A percentile compares a stretch with the other conserved stretches of the same genome.
These are phyloP conservation scores for Ctenomys sociabilis DNA, from an alignment of 2,113 vertebrate genomes.

Conservation along the genomic window DNA sequence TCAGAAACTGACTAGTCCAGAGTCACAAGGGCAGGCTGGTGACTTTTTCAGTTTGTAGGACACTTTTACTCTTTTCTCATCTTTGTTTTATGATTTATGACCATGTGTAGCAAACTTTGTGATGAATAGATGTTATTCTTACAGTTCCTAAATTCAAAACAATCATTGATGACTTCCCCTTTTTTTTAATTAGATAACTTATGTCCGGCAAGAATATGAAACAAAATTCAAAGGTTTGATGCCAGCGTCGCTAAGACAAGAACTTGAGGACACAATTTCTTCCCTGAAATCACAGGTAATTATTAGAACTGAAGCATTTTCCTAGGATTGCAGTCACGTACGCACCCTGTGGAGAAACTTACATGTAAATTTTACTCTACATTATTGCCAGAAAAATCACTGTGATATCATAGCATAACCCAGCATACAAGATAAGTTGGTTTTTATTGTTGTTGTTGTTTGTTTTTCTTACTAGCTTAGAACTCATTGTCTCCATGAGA, in stretches of 20 bases:
- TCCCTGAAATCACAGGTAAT: constrained; percentile 96
- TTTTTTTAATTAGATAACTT: constrained; percentile 89
- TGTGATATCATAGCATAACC: not conserved
- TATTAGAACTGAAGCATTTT: not conserved
- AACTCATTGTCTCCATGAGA: constrained; percentile 15
- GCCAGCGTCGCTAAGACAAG: constrained; percentile 91
- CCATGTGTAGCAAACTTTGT: not conserved
- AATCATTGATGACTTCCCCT: constrained; percentile 10
- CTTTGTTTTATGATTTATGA: not conserved
- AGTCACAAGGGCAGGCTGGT: not conserved
- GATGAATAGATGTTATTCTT: not conserved
- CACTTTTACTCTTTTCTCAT: not conserved
- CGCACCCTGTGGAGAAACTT: not conserved
- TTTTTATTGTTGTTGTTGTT: not conserved
- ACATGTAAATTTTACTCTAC: not conserved
- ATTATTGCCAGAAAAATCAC: not conserved
- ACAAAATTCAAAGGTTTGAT: constrained; percentile 93
- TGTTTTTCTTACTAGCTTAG: constrained; percentile 25
- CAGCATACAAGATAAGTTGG: not conserved
- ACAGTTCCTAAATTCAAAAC: constrained; percentile 1
- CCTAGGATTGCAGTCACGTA: not conserved
- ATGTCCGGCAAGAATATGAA: constrained; percentile 92
- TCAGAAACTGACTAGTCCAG: too few species aligned
- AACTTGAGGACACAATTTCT: constrained; percentile 95
- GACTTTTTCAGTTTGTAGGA: not conserved